Evolutionary conservation across 2,113 vertebrate species (phyloP).

Genomic region (Pomatorhinus ruficollis): DNA sequence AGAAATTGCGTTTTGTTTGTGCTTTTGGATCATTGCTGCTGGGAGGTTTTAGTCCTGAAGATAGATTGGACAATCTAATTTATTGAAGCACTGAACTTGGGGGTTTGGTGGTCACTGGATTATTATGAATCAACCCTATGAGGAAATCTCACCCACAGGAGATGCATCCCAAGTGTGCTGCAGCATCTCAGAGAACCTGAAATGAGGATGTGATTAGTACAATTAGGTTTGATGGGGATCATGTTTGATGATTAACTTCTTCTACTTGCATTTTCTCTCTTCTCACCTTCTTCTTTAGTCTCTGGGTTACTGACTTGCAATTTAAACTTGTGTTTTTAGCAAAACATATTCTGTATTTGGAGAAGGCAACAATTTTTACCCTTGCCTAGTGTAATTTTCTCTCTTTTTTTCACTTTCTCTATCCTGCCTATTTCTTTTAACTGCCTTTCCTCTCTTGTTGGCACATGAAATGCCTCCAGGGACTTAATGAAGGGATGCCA

Average conservation of each 20-base stretch:
- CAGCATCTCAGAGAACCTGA: background rate
- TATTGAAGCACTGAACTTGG: background rate
- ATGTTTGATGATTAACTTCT: background rate
- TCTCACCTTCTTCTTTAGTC: background rate
- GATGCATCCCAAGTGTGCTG: background rate
- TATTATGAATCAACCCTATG: background rate
- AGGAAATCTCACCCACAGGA: background rate
- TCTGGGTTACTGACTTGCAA: background rate
- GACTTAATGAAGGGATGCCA: background rate
- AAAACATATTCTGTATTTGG: background rate
- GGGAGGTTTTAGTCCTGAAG: background rate
- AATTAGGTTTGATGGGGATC: background rate
- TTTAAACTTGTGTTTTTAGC: background rate
- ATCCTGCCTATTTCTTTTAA: background rate
- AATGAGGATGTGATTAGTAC: background rate
- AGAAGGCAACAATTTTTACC: background rate
- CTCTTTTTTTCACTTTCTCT: background rate
- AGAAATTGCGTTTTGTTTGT: background rate
- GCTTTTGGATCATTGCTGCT: background rate
- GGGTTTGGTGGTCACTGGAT: background rate
- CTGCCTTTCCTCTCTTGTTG: background rate
- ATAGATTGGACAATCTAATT: background rate
- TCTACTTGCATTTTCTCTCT: background rate
- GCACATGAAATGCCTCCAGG: background rate
- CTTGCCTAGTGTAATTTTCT: background rate